Evolutionary conservation across 2,888 invertebrate species (phyloP), one percentile per base, ranked within the genome.

Genomic region (Furcula furcula): DNA sequence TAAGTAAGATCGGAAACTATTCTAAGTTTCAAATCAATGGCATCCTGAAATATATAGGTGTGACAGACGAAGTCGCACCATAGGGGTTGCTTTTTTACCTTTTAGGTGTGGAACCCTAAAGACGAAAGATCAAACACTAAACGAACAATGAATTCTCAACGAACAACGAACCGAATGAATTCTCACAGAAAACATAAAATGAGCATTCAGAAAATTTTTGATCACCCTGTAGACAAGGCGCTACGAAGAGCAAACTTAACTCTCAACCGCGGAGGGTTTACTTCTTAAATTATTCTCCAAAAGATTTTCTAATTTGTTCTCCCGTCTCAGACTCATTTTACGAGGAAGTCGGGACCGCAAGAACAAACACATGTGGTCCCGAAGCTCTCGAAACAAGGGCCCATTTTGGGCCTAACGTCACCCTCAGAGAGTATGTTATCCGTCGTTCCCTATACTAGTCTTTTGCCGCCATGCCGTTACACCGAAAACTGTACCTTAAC

Each of bases 221-320:
- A 68, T 60, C 65, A 48, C 46, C 58, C 55, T 54, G 40, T 49
- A 61, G 37, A 55, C 59, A 50, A 53, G 55, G 65, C 54, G 57
- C 66, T 55, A 51, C 67, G 58, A 37, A 40, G 59, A 72, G 76
- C 65, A 65, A 82, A 80, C 78, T 81, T 77, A 76, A 69, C 75
- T 64, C 64, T 50, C 38, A 62, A 69, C 71, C 67, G 58, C 65
- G 52, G 47, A 55, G 60, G 60, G 69, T 68, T 64, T 62, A 65
- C 75, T 77, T 74, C 83, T 80, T 83, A 84, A 86, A 85, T 86
- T 81, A 87, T 86, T 85, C 87, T 72, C 77, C 74, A 76, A 82
- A 84, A 87, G 87, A 87, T 88, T 87, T 84, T 84, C 78, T 88
- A 87, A 87, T 88, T 87, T 87, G 80, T 81, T 76, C 78, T 56